phyloP scores from a whole-genome alignment of 1,140 invertebrate species.

The Aphelinus certus region DNA sequence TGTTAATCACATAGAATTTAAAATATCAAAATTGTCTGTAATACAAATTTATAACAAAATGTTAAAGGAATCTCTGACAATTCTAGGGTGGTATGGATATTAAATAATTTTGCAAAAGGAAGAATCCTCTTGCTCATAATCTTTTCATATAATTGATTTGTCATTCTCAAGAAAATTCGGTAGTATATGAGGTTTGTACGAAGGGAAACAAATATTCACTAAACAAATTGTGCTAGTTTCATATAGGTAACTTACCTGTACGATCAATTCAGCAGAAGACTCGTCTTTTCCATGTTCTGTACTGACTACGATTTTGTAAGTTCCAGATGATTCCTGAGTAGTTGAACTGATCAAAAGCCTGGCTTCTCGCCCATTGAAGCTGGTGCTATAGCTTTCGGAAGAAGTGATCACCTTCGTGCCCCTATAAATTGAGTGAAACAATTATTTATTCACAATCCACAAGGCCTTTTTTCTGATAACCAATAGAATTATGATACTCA shows the following conservation, averaged over 20 bases:
- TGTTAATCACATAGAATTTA: no score
- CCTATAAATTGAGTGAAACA: constrained; percentile 53
- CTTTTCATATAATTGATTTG: no score
- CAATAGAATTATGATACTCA: constrained; percentile 51
- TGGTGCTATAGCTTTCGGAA: constrained; percentile 74
- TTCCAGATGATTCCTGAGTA: constrained; percentile 76
- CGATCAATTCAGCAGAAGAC: constrained; percentile 78
- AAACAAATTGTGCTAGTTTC: no score
- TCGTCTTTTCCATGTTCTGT: constrained; percentile 88
- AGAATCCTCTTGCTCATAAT: no score
- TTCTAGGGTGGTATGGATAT: no score
- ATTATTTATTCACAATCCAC: constrained; percentile 12
- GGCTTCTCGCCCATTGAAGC: constrained; percentile 85
- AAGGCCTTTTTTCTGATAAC: constrained; percentile 5
- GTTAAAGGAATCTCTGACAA: no score
- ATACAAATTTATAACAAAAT: no score
- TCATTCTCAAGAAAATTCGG: no score
- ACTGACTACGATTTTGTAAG: constrained; percentile 81
- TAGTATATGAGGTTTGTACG: no score
- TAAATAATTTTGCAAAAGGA: no score
- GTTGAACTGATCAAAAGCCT: constrained; percentile 77
- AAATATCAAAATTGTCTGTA: no score
- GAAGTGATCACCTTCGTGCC: constrained; percentile 79
- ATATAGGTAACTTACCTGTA: constrained; percentile 63
- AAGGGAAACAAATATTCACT: no score